Conservation (phyloP, 1,140 invertebrate species). For the Bathynomus jamesi region DNA sequence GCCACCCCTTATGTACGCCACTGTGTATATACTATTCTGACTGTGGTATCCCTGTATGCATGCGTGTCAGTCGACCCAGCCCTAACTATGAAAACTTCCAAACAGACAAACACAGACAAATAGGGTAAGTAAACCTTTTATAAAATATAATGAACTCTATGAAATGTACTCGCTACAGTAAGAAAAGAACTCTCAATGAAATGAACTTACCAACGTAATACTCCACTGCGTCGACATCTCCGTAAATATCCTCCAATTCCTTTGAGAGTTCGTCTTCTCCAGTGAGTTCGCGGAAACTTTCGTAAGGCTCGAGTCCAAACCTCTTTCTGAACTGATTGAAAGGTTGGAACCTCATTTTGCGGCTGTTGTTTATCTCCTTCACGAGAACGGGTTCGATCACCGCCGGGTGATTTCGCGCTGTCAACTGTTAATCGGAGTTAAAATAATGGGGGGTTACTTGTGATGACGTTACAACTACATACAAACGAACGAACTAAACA, state of each 20-base stretch:
- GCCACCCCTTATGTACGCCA: too few species aligned
- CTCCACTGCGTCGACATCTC: constrained; percentile 46
- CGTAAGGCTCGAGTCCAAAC: constrained; percentile 42
- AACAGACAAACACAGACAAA: too few species aligned
- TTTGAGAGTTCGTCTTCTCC: constrained; percentile 43
- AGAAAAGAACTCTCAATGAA: too few species aligned
- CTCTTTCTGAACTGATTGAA: constrained; percentile 45
- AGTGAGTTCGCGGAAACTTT: constrained; percentile 44
- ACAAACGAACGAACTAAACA: neutral
- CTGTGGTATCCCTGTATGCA: too few species aligned
- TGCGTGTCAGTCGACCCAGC: too few species aligned
- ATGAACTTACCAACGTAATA: constrained; percentile 43
- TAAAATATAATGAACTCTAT: too few species aligned
- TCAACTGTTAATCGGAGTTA: constrained; percentile 17
- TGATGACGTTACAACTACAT: neutral
- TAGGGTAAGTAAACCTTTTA: too few species aligned
- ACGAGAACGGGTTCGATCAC: constrained; percentile 41
- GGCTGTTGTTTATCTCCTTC: constrained; percentile 39
- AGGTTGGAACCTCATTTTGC: constrained; percentile 43
- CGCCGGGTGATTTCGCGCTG: constrained; percentile 42
- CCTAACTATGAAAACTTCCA: too few species aligned
- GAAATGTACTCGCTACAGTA: too few species aligned
- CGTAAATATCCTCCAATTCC: constrained; percentile 43
- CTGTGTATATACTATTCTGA: too few species aligned
- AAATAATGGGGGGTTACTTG: neutral